Evolutionary conservation across 1,140 invertebrate species (phyloP).

Genomic region (Leguminivora glycinivorella): DNA sequence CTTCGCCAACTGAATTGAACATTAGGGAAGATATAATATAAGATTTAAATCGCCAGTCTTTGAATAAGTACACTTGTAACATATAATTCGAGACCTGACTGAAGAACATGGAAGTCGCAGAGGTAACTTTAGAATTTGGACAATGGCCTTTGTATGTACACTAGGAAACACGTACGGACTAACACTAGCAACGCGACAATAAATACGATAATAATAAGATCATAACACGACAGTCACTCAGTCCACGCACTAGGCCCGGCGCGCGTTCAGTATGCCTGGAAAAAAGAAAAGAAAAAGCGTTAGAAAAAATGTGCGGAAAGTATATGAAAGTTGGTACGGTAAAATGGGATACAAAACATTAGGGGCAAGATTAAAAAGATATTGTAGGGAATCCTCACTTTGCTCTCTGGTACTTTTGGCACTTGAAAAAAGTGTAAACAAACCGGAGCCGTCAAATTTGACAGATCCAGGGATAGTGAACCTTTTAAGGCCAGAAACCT

Average conservation of each 20-base stretch:
- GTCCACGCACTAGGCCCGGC: constrained; percentile 48
- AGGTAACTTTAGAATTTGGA: constrained; percentile 32
- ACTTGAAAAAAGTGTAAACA: no score
- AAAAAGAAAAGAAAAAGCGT: constrained; percentile 34
- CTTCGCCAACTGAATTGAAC: not conserved
- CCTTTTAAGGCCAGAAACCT: no score
- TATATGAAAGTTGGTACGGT: no score
- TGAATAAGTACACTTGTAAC: constrained; percentile 17
- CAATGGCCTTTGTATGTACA: constrained; percentile 51
- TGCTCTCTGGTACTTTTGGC: no score
- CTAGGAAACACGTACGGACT: constrained; percentile 41
- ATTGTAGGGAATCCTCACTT: no score
- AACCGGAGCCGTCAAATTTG: no score
- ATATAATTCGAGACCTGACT: constrained; percentile 12
- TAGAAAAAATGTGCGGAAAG: not conserved
- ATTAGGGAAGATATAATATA: not conserved
- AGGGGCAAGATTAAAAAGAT: no score
- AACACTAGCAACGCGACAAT: constrained; percentile 45
- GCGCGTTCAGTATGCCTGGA: constrained; percentile 64
- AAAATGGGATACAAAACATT: no score
- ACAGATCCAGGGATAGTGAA: no score
- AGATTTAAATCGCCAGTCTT: not conserved
- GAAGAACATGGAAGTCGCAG: not conserved
- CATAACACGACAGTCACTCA: constrained; percentile 52
- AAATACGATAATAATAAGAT: constrained; percentile 57